Evolutionary conservation across 2,888 invertebrate species (phyloP).

Genomic region (Lamellibrachia satsuma): DNA sequence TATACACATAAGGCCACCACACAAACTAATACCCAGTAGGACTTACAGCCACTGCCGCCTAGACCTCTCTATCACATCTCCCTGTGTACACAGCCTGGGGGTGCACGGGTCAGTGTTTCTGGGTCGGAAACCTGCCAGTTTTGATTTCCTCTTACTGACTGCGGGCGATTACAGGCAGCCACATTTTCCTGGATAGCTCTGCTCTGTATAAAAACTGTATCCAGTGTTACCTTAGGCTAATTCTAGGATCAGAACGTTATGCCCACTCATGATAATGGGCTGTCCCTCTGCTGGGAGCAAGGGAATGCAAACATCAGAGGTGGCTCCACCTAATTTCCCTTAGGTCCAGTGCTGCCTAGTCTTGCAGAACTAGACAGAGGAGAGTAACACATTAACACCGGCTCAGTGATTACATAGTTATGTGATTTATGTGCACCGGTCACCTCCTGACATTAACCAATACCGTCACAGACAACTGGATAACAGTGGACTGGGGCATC

Average conservation of each 20-base stretch:
- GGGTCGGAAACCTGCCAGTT: neutral
- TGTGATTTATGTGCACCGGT: neutral
- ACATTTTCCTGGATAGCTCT: neutral
- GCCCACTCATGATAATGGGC: neutral
- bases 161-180: neutral
- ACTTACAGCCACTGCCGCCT: neutral
- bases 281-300: neutral
- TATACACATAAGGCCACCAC: neutral
- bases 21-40: neutral
- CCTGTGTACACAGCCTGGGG: neutral
- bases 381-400: neutral
- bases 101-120: neutral
- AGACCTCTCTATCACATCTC: neutral
- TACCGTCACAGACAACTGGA: neutral
- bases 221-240: neutral
- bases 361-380: neutral
- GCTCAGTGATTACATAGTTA: too few relatives aligned
- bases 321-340: neutral
- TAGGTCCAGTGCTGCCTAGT: neutral
- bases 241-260: neutral
- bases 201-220: neutral
- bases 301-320: constrained; percentile 5
- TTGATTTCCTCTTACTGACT: neutral
- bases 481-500: neutral
- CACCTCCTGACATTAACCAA: neutral